A percentile compares a stretch with the other conserved stretches of the same genome.
These are phyloP conservation scores for Tamias sibiricus DNA, from an alignment of 2,113 vertebrate species.

Conservation along the genomic window DNA sequence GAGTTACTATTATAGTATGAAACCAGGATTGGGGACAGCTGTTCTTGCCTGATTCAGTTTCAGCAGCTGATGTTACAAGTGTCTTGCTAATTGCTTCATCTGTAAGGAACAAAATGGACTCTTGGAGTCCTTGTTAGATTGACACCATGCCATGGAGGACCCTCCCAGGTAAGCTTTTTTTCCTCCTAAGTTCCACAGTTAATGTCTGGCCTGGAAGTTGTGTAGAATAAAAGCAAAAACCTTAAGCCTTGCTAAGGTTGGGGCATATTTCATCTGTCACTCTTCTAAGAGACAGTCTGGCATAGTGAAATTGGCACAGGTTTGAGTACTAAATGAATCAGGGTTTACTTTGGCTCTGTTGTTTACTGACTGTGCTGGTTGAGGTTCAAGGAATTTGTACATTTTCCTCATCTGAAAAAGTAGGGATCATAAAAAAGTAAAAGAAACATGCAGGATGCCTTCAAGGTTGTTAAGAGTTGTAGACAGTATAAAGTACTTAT, in stretches of 20 bases:
- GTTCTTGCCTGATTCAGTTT: slow-evolving; percentile 32
- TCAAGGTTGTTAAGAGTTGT: background rate
- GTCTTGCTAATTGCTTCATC: slow-evolving; percentile 15
- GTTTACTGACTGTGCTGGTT: slow-evolving; percentile 16
- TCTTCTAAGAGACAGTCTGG: background rate
- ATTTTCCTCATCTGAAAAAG: slow-evolving; percentile 52
- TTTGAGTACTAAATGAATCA: background rate
- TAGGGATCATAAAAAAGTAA: background rate
- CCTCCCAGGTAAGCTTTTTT: background rate
- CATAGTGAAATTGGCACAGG: background rate
- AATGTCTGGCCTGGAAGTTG: background rate
- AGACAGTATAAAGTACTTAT: background rate
- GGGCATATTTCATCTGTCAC: background rate
- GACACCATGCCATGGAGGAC: background rate
- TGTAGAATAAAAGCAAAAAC: background rate
- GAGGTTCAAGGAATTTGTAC: background rate
- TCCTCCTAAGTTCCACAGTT: background rate
- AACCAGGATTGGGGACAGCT: slow-evolving; percentile 4
- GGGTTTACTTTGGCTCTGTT: slow-evolving; percentile 8
- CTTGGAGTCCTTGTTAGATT: background rate
- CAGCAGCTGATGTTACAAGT: slow-evolving; percentile 4
- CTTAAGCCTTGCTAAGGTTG: background rate
- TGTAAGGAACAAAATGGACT: slow-evolving; percentile 37
- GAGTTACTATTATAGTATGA: slow-evolving; percentile 25
- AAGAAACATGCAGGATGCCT: background rate